A percentile compares a stretch with the other conserved stretches of the same genome.
phyloP scores from a whole-genome alignment of 23 tunicate species.

The Ascidia mentula region DNA sequence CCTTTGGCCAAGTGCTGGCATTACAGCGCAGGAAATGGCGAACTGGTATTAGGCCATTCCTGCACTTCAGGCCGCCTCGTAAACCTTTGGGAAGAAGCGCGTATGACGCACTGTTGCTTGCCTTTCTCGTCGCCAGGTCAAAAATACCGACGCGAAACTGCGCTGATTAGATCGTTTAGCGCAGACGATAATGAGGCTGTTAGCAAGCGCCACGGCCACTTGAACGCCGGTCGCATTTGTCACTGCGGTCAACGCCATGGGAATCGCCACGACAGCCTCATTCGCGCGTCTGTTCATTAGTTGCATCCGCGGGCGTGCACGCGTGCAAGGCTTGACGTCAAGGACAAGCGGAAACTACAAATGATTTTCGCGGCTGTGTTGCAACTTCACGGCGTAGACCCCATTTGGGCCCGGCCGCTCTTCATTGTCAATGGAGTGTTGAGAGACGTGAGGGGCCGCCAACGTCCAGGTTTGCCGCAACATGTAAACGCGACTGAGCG shows the following conservation, averaged over 20 bases:
- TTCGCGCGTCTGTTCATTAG: neutral
- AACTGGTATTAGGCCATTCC: constrained; percentile 10
- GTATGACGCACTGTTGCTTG: neutral
- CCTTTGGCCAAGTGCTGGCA: neutral
- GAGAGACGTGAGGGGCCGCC: neutral
- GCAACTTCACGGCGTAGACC: neutral
- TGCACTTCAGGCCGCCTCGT: neutral
- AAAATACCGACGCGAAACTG: neutral
- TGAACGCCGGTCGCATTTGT: constrained; percentile 4
- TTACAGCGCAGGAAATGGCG: neutral
- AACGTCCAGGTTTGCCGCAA: neutral
- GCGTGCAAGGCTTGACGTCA: constrained; percentile 2
- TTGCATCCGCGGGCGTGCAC: neutral
- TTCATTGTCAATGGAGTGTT: constrained; percentile 1
- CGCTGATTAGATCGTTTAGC: neutral
- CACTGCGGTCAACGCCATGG: constrained; percentile 9
- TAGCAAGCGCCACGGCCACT: constrained; percentile 12
- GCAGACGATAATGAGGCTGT: constrained; percentile 9
- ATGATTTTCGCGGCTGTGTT: constrained; percentile 7
- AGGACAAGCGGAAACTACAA: constrained; percentile 8
- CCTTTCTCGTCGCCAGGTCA: neutral
- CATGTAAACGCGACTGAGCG: neutral
- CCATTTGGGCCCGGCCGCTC: neutral
- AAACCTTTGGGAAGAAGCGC: neutral
- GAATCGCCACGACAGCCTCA: neutral